phyloP scores from a whole-genome alignment of 53 echinoderm and acorn worm genomes.

The Temnopleurus reevesii region DNA sequence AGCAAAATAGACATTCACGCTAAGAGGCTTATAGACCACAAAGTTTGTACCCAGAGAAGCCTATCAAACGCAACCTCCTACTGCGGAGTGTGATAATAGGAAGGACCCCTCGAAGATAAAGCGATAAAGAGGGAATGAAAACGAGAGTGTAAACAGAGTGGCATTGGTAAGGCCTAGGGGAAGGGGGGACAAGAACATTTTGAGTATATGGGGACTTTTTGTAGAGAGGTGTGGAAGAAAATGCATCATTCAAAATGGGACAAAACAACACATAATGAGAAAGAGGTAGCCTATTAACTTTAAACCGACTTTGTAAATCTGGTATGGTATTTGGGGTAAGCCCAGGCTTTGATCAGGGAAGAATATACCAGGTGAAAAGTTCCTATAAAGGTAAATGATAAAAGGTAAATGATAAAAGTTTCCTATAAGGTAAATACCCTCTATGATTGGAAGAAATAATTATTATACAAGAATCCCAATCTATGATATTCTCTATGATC shows the following conservation, averaged over 20 bases:
- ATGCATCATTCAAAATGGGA: background rate
- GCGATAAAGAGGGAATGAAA: background rate
- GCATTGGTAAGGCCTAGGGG: background rate
- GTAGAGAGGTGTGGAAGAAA: background rate
- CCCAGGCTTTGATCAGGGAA: no score
- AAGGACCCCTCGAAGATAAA: background rate
- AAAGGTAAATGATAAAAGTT: no score
- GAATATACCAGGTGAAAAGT: no score
- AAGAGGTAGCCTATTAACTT: background rate
- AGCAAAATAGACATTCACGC: background rate
- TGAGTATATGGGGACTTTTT: background rate
- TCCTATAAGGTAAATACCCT: no score
- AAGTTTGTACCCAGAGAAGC: constrained; percentile 15
- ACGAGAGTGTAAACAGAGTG: background rate
- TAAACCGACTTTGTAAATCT: no score
- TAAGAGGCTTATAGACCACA: background rate
- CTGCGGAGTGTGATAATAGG: background rate
- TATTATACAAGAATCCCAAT: no score
- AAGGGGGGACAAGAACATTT: background rate
- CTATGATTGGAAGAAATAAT: no score
- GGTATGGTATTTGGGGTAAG: no score
- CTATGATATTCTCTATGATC: no score
- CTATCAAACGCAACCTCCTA: background rate
- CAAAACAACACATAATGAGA: background rate
- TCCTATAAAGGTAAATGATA: no score